Evolutionary conservation across 2,113 vertebrate genomes (phyloP), one percentile per base, ranked within the genome.

Genomic region (Rynchops niger): DNA sequence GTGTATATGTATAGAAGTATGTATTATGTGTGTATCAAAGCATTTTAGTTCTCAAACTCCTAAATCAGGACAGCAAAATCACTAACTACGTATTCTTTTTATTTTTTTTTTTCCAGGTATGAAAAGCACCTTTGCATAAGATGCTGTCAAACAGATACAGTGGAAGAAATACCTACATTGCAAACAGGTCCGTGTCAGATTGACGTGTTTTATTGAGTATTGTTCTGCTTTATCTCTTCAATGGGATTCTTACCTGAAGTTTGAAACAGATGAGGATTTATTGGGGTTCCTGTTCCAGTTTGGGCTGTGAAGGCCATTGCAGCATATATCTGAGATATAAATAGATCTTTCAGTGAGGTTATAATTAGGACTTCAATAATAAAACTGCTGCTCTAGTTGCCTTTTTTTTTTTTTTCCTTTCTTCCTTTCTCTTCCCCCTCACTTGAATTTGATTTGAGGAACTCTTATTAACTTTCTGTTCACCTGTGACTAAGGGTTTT

Each of bases 391-490:
- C 14, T 66, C 42, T 32, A 25, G 14, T 45, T 78, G 25, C 5
- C 47, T 49, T 49, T 1, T 70, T 15, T 40, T 25, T 43, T n/a
- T 53, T 50, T 36, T 22, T n/a, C n/a, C 6, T 17, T 15, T 30
- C 47, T 38, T 43, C 9, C 43, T 52, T 40, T 10, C 27, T 29
- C 14, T 43, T 76, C 9, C 3, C 15, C 6, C 40, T 74, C 45
- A 43, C 29, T 42, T 40, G 32, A 49, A 82, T 82, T 91, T 67
- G 43, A 67, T 78, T 79, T 56, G 27, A 61, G 36, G 36, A 22
- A 42, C 38, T 88, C 76, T 4, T 32, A 66, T 45, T 47, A 69
- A 45, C 85, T 92, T 86, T 94, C 36, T 86, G 32, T 90, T 97
- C 93, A 61, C 47, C 26, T 77, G 3, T 70, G 58, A 86, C 30